These are phyloP conservation scores for Pangasius larnaudii DNA, from an alignment of 2,797 vertebrate species.

Conservation along the genomic window DNA sequence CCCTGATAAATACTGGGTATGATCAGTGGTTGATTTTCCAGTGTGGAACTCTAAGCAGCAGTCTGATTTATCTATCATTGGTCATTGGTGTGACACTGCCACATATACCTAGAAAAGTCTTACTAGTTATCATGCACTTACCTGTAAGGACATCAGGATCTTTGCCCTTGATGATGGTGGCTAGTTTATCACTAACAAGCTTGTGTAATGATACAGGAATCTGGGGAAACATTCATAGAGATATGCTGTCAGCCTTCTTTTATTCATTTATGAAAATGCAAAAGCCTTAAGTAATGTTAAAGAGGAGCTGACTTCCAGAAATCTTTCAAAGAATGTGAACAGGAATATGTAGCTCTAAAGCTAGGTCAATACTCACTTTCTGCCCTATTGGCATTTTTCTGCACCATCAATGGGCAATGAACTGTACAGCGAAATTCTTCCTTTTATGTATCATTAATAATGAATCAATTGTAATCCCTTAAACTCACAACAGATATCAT, in stretches of 20 bases:
- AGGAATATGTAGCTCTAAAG: background rate
- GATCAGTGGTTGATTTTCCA: background rate
- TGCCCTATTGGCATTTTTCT: background rate
- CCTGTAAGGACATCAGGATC: conserved; percentile 84
- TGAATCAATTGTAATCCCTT: background rate
- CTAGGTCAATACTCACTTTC: background rate
- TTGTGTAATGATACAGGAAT: conserved; percentile 89
- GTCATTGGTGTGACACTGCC: background rate
- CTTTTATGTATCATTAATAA: background rate
- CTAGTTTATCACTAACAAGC: conserved; percentile 90
- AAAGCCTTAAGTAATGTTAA: background rate
- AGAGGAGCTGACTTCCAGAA: background rate
- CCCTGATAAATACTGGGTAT: background rate
- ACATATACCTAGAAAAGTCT: background rate
- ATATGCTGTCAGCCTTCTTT: background rate
- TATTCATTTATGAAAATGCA: conserved; percentile 2
- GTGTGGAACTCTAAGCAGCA: background rate
- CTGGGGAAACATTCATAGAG: conserved; percentile 69
- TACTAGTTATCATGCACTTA: conserved; percentile 60
- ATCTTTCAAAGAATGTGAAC: background rate
- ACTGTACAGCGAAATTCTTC: background rate
- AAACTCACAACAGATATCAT: background rate
- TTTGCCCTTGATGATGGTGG: conserved; percentile 84
- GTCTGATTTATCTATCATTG: background rate
- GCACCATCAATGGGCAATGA: background rate